Base-by-base conservation (phyloP, 2,113 vertebrate genomes). In the Anas platyrhynchos region DNA sequence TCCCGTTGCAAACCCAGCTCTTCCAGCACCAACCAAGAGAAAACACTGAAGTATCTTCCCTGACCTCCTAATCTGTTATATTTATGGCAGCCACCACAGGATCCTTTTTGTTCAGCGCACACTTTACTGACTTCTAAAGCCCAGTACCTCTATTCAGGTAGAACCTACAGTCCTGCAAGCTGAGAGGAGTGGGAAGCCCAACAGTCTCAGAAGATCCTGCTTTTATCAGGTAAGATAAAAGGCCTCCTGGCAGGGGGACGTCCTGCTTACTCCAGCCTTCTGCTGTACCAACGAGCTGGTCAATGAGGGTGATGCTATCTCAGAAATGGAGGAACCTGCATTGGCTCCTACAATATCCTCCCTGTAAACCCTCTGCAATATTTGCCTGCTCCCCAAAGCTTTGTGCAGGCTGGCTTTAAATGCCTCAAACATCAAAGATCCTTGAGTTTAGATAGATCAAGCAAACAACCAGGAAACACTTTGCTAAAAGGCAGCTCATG, bases 391-490 rank as follows among this genome's bases (percentile, higher is more conserved):
- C 50, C 81, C 74, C 62, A 68, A 6, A 29, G 48, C n/a, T 55
- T 84, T 79, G 44, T 38, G 41, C 71, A 89, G 27, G 67, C 76
- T 77, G 52, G 41, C 66, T 95, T 96, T 82, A 92, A 91, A 89
- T 50, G 88, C 74, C 83, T 94, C 1, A 0, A 89, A 83, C 46
- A 83, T 9, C 82, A 55, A 87, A 89, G 41, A 23, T 94, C 55
- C 74, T 79, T 65, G 77, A 68, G 34, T 78, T 95, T 55, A 91
- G 85, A 73, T 43, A 87, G 44, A 58, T 50, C 63, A 83, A 83
- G 67, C 22, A 41, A 96, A 63, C 62, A 84, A 84, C 58, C 65
- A 78, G 54, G 73, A 92, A 91, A 91, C 46, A 22, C 41, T 84
- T 36, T 48, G 74, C 71, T 75, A 89, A 93, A 86, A 93, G 59